phyloP scores from a whole-genome alignment of 92 coral and sea anemone genomes.

The Nematostella vectensis region DNA sequence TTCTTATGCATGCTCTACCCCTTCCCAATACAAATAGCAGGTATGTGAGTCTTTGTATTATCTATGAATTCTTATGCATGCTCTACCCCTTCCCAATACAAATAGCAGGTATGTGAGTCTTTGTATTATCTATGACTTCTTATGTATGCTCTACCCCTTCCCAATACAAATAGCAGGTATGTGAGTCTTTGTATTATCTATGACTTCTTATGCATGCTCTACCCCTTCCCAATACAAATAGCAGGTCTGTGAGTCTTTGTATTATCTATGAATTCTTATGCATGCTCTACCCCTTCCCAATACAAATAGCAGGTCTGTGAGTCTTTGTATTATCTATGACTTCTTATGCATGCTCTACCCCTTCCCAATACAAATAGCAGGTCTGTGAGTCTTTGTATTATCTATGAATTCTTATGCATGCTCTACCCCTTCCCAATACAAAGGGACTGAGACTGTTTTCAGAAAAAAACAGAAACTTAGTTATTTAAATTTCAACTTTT shows the following conservation, averaged over 20 bases:
- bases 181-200: no score
- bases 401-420: constrained; percentile 52
- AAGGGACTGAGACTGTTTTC: no score
- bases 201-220: no score
- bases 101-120: constrained; percentile 36
- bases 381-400: constrained; percentile 19
- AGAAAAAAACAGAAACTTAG: no score
- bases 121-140: no score
- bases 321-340: constrained; percentile 36
- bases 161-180: constrained; percentile 61
- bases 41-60: constrained; percentile 20
- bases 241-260: constrained; percentile 37
- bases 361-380: constrained; percentile 59
- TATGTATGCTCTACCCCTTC: constrained; percentile 62
- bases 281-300: constrained; percentile 58
- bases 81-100: constrained; percentile 64
- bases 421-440: constrained; percentile 64
- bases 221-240: constrained; percentile 61
- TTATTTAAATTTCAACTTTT: no score
- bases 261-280: constrained; percentile 53
- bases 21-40: constrained; percentile 59
- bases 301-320: constrained; percentile 50
- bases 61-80: no score
- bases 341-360: constrained; percentile 60
- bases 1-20: constrained; percentile 68